Evolutionary conservation across 2,888 invertebrate species (phyloP).

Genomic region (Theretra japonica): DNA sequence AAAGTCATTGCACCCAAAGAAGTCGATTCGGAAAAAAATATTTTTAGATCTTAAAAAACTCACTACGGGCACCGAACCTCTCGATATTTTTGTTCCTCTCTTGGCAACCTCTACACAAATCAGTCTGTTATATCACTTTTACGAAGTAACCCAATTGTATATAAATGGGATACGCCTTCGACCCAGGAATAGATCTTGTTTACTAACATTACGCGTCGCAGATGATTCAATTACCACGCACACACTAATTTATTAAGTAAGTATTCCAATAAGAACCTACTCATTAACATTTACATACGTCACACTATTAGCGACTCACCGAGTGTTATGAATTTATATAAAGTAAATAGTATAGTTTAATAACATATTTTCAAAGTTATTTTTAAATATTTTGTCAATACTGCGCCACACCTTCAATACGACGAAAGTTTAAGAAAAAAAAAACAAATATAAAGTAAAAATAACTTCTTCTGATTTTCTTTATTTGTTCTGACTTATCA

Average conservation of each 20-base stretch:
- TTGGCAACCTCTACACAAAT: not conserved
- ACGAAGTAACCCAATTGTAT: not conserved
- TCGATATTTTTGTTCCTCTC: not conserved
- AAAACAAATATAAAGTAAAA: no score
- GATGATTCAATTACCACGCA: conserved; percentile 7
- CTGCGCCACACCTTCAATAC: no score
- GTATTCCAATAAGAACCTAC: not conserved
- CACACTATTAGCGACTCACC: not conserved
- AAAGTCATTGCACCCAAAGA: not conserved
- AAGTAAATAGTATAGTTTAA: no score
- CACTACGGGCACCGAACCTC: not conserved
- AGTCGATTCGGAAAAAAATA: not conserved
- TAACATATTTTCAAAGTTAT: no score
- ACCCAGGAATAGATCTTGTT: conserved; percentile 11
- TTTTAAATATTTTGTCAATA: no score
- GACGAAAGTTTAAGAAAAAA: no score
- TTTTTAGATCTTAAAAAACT: not conserved
- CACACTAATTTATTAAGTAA: not conserved
- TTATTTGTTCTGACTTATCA: conserved; percentile 4
- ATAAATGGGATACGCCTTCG: not conserved
- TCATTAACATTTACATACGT: no score
- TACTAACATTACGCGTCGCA: not conserved
- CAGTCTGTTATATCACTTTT: not conserved
- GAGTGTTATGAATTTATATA: not conserved
- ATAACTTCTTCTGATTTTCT: no score